Evolutionary conservation across 1,140 invertebrate species (phyloP).

Genomic region (Anastrepha obliqua): DNA sequence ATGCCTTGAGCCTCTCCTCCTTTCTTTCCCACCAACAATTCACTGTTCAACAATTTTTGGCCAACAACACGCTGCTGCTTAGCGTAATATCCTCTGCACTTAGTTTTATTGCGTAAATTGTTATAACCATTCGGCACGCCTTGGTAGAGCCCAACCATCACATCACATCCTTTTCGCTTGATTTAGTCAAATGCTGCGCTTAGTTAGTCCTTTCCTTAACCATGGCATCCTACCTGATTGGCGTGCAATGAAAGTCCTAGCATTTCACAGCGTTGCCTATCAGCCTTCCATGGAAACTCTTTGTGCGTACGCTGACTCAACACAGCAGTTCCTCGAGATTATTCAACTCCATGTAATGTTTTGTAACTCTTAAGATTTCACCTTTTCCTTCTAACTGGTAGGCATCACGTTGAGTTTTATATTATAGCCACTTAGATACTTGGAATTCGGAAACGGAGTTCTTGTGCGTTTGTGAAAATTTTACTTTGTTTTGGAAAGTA

Average conservation of each 20-base stretch:
- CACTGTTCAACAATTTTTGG: not conserved
- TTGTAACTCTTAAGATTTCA: slow-evolving; percentile 53
- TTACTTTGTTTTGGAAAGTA: not conserved
- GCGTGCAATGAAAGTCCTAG: not conserved
- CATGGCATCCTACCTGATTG: not conserved
- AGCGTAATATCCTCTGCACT: slow-evolving; percentile 8
- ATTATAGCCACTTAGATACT: not conserved
- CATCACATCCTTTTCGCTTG: slow-evolving; percentile 21
- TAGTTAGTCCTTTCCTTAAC: not conserved
- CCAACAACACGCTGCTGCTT: not conserved
- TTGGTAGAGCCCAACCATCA: not conserved
- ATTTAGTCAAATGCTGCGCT: not conserved
- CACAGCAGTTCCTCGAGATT: slow-evolving; percentile 27
- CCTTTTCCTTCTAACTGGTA: slow-evolving; percentile 18
- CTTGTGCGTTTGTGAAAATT: not conserved
- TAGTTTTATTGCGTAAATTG: slow-evolving; percentile 53
- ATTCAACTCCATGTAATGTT: slow-evolving; percentile 56
- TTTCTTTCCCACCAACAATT: not conserved
- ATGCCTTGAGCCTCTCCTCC: not conserved
- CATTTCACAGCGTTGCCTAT: not conserved
- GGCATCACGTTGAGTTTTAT: slow-evolving; percentile 24
- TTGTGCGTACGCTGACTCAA: not conserved
- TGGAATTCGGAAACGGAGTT: slow-evolving; percentile 3
- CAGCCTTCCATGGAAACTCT: not conserved
- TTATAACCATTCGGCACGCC: slow-evolving; percentile 35